These are phyloP conservation scores for Trinorchestia longiramus DNA, from an alignment of 1,140 invertebrate genomes.

Conservation along the genomic window DNA sequence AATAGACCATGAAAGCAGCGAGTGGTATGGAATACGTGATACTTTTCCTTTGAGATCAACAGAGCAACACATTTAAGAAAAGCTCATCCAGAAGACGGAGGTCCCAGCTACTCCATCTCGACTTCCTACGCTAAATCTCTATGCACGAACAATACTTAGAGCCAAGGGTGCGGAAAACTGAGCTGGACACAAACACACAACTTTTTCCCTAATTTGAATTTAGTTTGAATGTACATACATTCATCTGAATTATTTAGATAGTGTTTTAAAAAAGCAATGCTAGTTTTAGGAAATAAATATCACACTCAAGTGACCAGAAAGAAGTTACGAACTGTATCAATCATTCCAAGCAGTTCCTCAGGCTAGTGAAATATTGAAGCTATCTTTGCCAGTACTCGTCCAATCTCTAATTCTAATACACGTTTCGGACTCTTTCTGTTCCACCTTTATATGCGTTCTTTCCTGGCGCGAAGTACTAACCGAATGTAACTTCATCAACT, in stretches of 20 bases:
- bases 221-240: background rate
- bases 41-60: too few relatives aligned
- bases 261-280: too few relatives aligned
- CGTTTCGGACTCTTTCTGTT: too few relatives aligned
- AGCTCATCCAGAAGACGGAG: background rate
- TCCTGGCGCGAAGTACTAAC: too few relatives aligned
- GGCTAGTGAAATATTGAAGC: background rate
- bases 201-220: background rate
- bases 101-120: background rate
- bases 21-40: too few relatives aligned
- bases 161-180: background rate
- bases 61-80: background rate
- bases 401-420: too few relatives aligned
- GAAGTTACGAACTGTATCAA: background rate
- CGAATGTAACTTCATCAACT: too few relatives aligned
- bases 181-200: background rate
- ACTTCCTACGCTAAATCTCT: background rate
- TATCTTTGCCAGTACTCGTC: background rate
- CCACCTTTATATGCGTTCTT: too few relatives aligned
- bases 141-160: background rate
- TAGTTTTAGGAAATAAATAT: too few relatives aligned
- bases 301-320: background rate
- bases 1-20: too few relatives aligned
- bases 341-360: background rate
- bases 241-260: background rate